Base-by-base conservation (phyloP, 2,113 vertebrate genomes). In the Heterochromis multidens region DNA sequence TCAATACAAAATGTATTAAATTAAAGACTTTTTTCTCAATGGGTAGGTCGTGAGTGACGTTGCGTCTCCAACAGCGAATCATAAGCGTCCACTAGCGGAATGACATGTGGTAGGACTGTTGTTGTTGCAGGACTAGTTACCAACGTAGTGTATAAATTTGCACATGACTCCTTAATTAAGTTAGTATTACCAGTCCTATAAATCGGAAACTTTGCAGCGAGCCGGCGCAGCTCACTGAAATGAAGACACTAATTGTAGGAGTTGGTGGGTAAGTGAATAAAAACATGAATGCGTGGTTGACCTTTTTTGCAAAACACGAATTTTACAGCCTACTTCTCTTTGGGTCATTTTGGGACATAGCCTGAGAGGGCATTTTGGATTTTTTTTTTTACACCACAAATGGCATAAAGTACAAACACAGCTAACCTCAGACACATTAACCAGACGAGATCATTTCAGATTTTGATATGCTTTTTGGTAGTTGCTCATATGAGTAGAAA, bases 191-290 rank as follows among this genome's bases (percentile, higher is more conserved):
- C 6, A 37, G n/a, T 40, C 25, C 56, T 25, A 10, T 9, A 1
- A 11, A 19, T 25, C 3, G 56, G 3, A 14, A 16, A 12, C 3
- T 33, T 19, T 31, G 10, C 46, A 40, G n/a, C 4, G 31, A 77
- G 12, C 2, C 2, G 5, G 25, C 2, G 12, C 19, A 27, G 7
- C 11, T 12, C 60, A 63, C 40, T 61, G 90, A 84, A 19, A 98
- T 99, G 97, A 97, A 95, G 94, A 95, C 89, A 8, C 80, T 98
- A 29, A 89, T 98, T 87, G 90, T 99, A 80, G 98, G 97, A 93
- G 96, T 99, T 80, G 96, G 98, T 33, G 98, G 98, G 98, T 99
- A 90, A 97, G 97, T 97, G 23, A 81, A 16, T n/a, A 70, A 57
- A 63, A 14, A 72, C 12, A 82, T 23, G 17, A 59, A 60, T 57